Conservation (phyloP, 2,113 vertebrate genomes). For the Phrynosoma platyrhinos region DNA sequence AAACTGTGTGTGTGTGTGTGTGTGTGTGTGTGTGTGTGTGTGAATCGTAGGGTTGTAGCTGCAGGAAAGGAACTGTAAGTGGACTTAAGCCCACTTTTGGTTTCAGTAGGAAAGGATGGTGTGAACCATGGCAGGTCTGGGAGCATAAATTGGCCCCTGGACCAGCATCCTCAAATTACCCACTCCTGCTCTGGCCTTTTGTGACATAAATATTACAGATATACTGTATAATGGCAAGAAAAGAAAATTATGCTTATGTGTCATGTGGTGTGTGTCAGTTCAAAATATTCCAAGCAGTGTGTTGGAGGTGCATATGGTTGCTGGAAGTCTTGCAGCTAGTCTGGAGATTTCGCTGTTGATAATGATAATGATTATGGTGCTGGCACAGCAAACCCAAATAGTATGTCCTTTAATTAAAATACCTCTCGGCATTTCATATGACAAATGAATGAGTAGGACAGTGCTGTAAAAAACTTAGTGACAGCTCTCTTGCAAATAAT, state of each 20-base stretch:
- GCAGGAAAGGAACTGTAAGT: no score
- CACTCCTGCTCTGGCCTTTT: background rate
- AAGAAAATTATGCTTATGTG: background rate
- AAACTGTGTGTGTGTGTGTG: no score
- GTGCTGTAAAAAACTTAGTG: constrained; percentile 1
- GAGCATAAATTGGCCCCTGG: no score
- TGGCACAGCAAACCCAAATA: background rate
- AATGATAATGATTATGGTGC: no score
- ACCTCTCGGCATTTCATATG: constrained; percentile 2
- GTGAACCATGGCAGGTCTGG: no score
- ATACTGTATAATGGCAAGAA: background rate
- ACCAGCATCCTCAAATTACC: no score
- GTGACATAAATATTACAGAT: background rate
- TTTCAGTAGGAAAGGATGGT: no score
- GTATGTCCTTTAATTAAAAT: background rate
- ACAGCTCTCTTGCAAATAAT: constrained; percentile 7
- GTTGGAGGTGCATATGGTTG: background rate
- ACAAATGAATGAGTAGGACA: background rate
- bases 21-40: no score
- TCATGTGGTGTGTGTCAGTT: background rate
- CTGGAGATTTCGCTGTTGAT: background rate
- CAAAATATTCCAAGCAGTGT: background rate
- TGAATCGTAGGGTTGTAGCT: no score
- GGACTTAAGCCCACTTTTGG: no score
- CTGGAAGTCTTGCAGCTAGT: background rate